These are phyloP conservation scores for Drosophila rellima DNA, from an alignment of 2,888 invertebrate species.

Conservation along the genomic window DNA sequence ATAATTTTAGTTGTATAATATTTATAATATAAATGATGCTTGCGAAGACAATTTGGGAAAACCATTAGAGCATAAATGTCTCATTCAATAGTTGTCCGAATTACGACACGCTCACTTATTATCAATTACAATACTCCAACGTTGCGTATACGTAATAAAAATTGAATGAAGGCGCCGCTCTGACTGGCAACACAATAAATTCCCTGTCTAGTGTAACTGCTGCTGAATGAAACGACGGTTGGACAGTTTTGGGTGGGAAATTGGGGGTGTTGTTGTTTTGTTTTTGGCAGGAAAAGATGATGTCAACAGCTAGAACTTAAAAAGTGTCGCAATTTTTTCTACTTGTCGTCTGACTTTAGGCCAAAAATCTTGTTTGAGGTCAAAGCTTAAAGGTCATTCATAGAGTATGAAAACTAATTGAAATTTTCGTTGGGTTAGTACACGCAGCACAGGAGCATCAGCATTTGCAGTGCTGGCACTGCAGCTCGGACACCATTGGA, in stretches of 20 bases:
- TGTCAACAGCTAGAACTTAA: conserved; percentile 36
- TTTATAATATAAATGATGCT: background rate
- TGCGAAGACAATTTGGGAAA: conserved; percentile 3
- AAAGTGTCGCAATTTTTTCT: conserved; percentile 10
- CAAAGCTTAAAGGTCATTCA: conserved; percentile 49
- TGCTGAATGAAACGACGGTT: conserved; percentile 28
- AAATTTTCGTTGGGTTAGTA: conserved; percentile 1
- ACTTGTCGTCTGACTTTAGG: background rate
- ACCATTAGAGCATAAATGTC: conserved; percentile 5
- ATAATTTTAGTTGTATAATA: background rate
- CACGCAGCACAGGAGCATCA: conserved; percentile 45
- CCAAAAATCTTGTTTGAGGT: conserved; percentile 30
- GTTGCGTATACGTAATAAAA: conserved; percentile 59
- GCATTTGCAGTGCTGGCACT: conserved; percentile 84
- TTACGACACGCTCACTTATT: conserved; percentile 25
- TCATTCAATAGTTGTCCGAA: conserved; percentile 3
- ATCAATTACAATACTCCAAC: conserved; percentile 13
- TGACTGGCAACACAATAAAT: conserved; percentile 52
- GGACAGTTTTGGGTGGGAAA: conserved; percentile 5
- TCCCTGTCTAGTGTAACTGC: conserved; percentile 24
- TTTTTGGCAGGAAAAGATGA: conserved; percentile 35
- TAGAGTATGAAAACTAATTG: conserved; percentile 6
- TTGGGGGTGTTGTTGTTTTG: conserved; percentile 7
- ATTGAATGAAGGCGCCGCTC: conserved; percentile 52
- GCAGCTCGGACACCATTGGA: conserved; percentile 83